Base-by-base conservation (phyloP, 1,140 invertebrate species). In the Bombus sibiricus region DNA sequence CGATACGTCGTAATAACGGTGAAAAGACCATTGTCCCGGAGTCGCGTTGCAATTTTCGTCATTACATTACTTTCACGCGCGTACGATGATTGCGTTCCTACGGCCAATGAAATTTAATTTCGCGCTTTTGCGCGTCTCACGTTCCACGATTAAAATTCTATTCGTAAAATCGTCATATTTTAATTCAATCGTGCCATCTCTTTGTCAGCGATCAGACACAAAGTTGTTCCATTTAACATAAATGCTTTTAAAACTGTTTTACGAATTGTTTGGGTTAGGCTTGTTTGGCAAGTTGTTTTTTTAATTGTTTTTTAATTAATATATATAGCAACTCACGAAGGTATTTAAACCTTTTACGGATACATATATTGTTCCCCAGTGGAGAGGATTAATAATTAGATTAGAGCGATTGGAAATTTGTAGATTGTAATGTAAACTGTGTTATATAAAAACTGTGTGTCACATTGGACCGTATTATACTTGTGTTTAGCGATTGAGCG, bases 11-110 rank as follows among this genome's bases (percentile, higher is more conserved):
- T 10, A 39, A 66, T 18, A 37, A 6, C 74, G 32, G 18, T 47
- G 68, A 64, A 80, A 64, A 64, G 76, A 3, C 43, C 74, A 69
- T 83, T 85, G 76, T 80, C 71, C 47, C 59, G 4, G 3, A 2
- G 39, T 9, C 28, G 39, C 39, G 22, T 80, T 71, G 39, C 25
- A 85, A 72, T 80, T 85, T 53, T 53, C 77, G n/a, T 64, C 32
- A 41, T 72, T 47, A 47, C 75, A 37, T 22, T 66, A 66, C 15
- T 62, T 72, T 62, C 53, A 62, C 59, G 22, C 66, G 8, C 28
- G 15, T 32, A 53, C 53, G n/a, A 34, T 13, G 22, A 83, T 62
- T 53, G 22, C 37, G 37, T 12, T n/a, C 3, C 43, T 13, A 28
- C 34, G 25, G 13, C 1, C 47, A 72, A 43, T n/a, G 39, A 39